Percentiles rank a stretch among this genome's conserved stretches.
Evolutionary conservation across 2,113 vertebrate species (phyloP).

Genomic region (Tamias sibiricus): DNA sequence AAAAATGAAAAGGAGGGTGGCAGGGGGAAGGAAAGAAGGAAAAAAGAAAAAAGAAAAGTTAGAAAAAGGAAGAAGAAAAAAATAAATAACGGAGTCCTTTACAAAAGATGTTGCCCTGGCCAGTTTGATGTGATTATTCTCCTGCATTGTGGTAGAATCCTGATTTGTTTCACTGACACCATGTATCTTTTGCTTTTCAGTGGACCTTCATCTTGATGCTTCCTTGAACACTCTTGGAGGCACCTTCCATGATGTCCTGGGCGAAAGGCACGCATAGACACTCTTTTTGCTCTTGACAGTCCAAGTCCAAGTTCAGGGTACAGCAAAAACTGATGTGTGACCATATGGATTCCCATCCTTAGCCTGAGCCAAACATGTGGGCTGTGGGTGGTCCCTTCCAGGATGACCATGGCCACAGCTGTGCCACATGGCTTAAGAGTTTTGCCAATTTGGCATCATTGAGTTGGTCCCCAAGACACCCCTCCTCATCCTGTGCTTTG

Average conservation of each 20-base stretch:
- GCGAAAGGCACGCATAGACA: not conserved
- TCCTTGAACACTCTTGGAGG: not conserved
- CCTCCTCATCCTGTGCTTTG: not conserved
- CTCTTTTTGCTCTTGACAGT: not conserved
- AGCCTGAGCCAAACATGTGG: not conserved
- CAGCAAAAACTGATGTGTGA: not conserved
- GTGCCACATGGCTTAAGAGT: not conserved
- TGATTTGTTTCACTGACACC: not conserved
- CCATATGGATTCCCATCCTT: not conserved
- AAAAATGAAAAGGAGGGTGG: not conserved
- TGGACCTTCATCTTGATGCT: not conserved
- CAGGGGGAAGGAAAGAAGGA: not conserved
- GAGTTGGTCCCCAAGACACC: too few species aligned
- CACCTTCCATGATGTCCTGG: not conserved
- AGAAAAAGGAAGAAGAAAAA: not conserved
- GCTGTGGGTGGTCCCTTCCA: not conserved
- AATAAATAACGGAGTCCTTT: not conserved
- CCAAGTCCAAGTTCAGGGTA: not conserved
- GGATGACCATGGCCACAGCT: not conserved
- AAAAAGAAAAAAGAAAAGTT: not conserved
- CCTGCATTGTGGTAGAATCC: too few species aligned
- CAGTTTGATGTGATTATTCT: not conserved
- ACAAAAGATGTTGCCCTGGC: not conserved
- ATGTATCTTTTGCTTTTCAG: not conserved
- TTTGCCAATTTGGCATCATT: not conserved